A percentile compares a stretch with the other conserved stretches of the same genome.
Evolutionary conservation across 2,113 vertebrate species (phyloP).

Genomic region (Heloderma charlesbogerti): DNA sequence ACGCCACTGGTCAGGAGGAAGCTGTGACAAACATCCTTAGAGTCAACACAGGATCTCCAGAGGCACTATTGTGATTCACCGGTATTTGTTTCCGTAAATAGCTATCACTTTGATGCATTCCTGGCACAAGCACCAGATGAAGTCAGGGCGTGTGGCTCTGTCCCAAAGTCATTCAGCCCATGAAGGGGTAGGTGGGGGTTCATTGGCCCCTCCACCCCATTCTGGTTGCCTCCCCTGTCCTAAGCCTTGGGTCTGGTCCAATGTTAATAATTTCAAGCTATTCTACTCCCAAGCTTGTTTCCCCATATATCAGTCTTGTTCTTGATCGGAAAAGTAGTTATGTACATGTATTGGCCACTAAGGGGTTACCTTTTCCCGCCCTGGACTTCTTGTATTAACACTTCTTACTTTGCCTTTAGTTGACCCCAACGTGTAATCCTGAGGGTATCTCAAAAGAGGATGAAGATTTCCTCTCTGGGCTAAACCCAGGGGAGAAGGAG

Average conservation of each 20-base stretch:
- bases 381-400: not conserved
- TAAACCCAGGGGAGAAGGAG: slow-evolving; percentile 52
- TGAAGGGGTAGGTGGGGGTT: no score
- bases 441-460: slow-evolving; percentile 23
- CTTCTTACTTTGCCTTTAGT: slow-evolving; percentile 1
- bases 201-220: not conserved
- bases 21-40: not conserved
- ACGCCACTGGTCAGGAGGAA: not conserved
- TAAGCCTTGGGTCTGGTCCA: not conserved
- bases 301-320: not conserved
- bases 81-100: not conserved
- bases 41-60: not conserved
- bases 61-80: not conserved
- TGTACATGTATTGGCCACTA: not conserved
- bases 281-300: not conserved
- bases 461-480: slow-evolving; percentile 45
- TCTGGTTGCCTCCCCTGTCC: no score
- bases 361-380: no score
- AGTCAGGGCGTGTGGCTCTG: no score
- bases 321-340: not conserved
- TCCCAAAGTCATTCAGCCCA: no score
- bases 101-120: not conserved
- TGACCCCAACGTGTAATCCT: not conserved
- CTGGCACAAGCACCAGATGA: no score
- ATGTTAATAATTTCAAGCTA: not conserved